Evolutionary conservation across 1,140 invertebrate species (phyloP), one percentile per base, ranked within the genome.

Genomic region (Planococcus citri): DNA sequence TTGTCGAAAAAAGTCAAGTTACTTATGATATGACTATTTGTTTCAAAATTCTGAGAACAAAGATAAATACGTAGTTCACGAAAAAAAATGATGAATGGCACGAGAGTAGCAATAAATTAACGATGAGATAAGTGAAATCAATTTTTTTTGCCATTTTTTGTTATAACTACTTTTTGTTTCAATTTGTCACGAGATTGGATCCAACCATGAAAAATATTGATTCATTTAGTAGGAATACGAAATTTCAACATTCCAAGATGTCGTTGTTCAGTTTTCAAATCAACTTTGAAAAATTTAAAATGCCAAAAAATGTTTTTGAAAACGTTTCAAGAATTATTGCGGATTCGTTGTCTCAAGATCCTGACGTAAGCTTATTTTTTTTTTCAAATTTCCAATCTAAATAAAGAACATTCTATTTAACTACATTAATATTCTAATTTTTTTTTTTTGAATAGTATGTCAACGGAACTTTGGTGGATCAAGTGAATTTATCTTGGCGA

Each of bases 261-360:
- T 64, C 60, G 20, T 27, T 64, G 10, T 64, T 25, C 22, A 64
- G 22, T 25, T 27, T 64, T 9, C 60, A 64, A 27, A 64, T 64
- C 4, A 64, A 64, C 24, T 64, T 64, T 25, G 60, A 64, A 25
- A 64, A 64, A 64, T 64, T 21, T 6, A 64, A 64, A 27, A 9
- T 64, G 3, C 60, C 60, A 14, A 24, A 27, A 64, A 4, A 64
- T 27, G 10, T 64, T 24, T 27, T 24, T 4, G 24, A 27, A 25
- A 20, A 3, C 10, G 17, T 64, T 25, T 2, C 60, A 12, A 64
- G 17, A 64, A 64, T 64, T 24, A 64, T 64, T 6, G 12, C 22
- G 1, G 60, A 64, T 25, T 64, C 60, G 10, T 64, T 64, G 2
- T 27, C 60, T 14, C 22, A 64, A 27, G 10, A 25, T 25, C 3